Base-by-base conservation (phyloP, 2,113 vertebrate species). In the Myxocyprinus asiaticus region DNA sequence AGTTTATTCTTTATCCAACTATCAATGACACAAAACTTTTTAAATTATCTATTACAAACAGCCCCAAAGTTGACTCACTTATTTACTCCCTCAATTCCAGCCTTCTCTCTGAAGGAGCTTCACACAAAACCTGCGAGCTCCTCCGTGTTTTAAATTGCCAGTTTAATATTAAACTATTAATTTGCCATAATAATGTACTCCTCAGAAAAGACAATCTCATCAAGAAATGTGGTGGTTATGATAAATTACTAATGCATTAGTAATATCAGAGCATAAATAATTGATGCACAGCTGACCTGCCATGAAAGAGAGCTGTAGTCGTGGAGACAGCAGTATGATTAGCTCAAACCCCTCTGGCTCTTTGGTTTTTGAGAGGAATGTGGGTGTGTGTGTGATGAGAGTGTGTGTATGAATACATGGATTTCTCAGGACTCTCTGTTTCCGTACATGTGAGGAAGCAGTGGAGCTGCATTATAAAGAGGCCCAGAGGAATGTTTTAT, bases 151-250 rank as follows among this genome's bases (percentile, higher is more conserved):
- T 83, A 86, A 87, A 87, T 83, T 87, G 85, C 81, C 62, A 73
- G 83, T 85, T 85, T 83, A 83, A 85, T 87, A 87, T 87, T 82
- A 85, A 87, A 83, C 83, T 87, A 85, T 87, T 86, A 80, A 87
- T 87, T 87, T 80, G 83, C 85, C 76, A 80, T 87, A 85, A 87
- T 87, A 87, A 85, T 80, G 79, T 85, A 77, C 68, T 87, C 83
- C 79, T 86, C 83, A 69, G 62, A 79, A 81, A 74, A 83, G 85
- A 82, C 85, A 87, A 80, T 78, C 79, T 81, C 83, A 79, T 86
- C 83, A 82, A 81, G 85, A 82, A 87, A 80, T 58, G 76, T 67
- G 74, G 62, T 76, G 81, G 59, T 82, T 85, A 73, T 83, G 83
- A 87, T 85, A 76, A 87, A 85, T 83, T 83, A 87, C 83, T 82